Percentiles rank a stretch among this genome's conserved stretches.
Evolutionary conservation across 2,113 vertebrate species (phyloP).

Genomic region (Suncus etruscus): DNA sequence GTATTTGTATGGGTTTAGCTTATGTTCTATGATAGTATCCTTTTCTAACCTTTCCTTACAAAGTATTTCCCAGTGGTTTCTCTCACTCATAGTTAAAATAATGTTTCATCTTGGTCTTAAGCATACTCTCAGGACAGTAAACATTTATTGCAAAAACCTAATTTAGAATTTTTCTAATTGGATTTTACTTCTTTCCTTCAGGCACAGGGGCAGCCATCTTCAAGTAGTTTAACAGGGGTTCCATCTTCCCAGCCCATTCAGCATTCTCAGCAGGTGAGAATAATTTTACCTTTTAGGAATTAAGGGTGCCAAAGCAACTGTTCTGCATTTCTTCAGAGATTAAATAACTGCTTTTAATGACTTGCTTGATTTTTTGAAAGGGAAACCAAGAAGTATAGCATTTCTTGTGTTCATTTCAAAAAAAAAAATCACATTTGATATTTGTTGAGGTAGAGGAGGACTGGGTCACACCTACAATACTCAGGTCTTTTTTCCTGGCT

Average conservation of each 20-base stretch:
- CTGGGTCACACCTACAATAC: too few relatives aligned
- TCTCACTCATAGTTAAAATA: not conserved
- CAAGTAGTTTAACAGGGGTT: constrained; percentile 81
- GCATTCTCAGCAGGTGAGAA: constrained; percentile 87
- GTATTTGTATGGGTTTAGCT: constrained; percentile 35
- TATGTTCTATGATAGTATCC: not conserved
- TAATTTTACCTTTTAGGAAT: constrained; percentile 14
- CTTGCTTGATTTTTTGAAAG: constrained; percentile 56
- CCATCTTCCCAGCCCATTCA: constrained; percentile 84
- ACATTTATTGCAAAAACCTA: constrained; percentile 71
- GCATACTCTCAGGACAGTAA: constrained; percentile 61
- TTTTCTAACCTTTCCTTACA: constrained; percentile 48
- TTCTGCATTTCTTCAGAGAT: not conserved
- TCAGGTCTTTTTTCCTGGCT: too few relatives aligned
- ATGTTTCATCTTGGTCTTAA: constrained; percentile 65
- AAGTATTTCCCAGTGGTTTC: constrained; percentile 19
- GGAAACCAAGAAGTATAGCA: constrained; percentile 15
- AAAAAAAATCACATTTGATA: too few relatives aligned
- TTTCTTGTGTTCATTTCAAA: constrained; percentile 28
- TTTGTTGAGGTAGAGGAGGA: too few relatives aligned
- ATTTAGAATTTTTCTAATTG: constrained; percentile 74
- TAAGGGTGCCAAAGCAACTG: too few relatives aligned
- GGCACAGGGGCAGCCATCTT: constrained; percentile 85
- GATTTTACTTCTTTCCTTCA: constrained; percentile 67
- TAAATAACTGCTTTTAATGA: constrained; percentile 44